A percentile compares a stretch with the other conserved stretches of the same genome.
Evolutionary conservation across 2,888 invertebrate species (phyloP).

Genomic region (Trachelus troglodyta): DNA sequence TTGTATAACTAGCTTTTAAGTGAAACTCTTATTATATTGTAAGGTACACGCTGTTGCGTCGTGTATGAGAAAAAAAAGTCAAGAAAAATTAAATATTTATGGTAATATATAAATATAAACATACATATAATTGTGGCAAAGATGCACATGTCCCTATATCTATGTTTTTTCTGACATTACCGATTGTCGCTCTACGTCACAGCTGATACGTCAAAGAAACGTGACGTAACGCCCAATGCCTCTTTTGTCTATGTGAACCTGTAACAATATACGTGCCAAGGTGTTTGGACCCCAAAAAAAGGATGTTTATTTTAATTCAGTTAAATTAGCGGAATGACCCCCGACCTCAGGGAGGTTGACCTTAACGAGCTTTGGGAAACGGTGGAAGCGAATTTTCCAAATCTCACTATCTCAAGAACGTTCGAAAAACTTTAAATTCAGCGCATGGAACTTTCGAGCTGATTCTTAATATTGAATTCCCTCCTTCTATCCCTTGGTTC

Average conservation of each 20-base stretch:
- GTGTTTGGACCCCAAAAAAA: slow-evolving; percentile 9
- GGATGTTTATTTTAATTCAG: background rate
- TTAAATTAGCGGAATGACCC: too few species aligned
- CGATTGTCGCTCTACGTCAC: background rate
- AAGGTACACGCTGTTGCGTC: too few species aligned
- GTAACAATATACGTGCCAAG: slow-evolving; percentile 13
- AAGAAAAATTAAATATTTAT: background rate
- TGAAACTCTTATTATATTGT: too few species aligned
- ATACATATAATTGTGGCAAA: background rate
- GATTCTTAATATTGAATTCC: too few species aligned
- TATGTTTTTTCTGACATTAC: background rate
- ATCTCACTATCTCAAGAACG: too few species aligned
- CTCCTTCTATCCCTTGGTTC: too few species aligned
- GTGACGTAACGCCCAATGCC: background rate
- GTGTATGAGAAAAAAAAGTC: background rate
- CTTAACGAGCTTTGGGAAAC: too few species aligned
- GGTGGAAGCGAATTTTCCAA: too few species aligned
- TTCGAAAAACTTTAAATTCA: too few species aligned
- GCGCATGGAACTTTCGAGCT: too few species aligned
- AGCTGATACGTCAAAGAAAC: background rate
- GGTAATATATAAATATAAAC: background rate
- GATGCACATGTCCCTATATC: background rate
- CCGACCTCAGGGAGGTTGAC: too few species aligned
- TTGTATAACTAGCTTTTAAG: too few species aligned
- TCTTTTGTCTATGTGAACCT: slow-evolving; percentile 8